Percentiles rank a stretch among this genome's conserved stretches.
These are phyloP conservation scores for Boulengerochromis microlepis DNA, from an alignment of 2,113 vertebrate species.

Conservation along the genomic window DNA sequence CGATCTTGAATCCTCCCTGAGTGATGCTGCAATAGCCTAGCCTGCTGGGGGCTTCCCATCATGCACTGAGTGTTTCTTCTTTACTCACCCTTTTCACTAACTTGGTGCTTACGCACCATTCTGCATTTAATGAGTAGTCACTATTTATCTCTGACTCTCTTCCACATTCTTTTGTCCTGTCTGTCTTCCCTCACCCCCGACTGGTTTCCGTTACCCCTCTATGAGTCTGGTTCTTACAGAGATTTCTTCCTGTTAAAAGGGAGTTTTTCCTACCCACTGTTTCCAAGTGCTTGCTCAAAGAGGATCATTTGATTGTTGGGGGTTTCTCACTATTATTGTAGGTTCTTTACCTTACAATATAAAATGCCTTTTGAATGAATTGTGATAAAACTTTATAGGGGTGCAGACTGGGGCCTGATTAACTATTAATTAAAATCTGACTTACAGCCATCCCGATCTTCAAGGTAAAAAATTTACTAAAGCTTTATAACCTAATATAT, in stretches of 20 bases:
- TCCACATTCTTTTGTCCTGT: neutral
- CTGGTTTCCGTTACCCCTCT: neutral
- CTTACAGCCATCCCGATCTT: neutral
- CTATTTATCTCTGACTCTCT: neutral
- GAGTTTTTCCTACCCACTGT: neutral
- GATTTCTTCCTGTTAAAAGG: neutral
- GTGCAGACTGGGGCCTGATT: neutral
- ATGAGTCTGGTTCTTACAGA: neutral
- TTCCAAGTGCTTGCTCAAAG: neutral
- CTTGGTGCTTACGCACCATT: neutral
- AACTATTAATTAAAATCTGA: neutral
- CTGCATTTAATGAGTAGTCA: neutral
- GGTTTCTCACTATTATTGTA: neutral
- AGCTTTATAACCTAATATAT: neutral
- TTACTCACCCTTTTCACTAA: neutral
- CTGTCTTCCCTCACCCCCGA: neutral
- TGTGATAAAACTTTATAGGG: neutral
- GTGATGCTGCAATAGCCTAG: neutral
- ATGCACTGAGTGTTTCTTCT: neutral
- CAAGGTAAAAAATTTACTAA: neutral
- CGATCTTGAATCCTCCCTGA: neutral
- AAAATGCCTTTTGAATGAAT: neutral
- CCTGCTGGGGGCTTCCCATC: neutral
- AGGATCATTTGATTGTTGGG: neutral
- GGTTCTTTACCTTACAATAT: neutral